Evolutionary conservation across 1,140 invertebrate genomes (phyloP).

Genomic region (Lordiphosa stackelbergi): DNA sequence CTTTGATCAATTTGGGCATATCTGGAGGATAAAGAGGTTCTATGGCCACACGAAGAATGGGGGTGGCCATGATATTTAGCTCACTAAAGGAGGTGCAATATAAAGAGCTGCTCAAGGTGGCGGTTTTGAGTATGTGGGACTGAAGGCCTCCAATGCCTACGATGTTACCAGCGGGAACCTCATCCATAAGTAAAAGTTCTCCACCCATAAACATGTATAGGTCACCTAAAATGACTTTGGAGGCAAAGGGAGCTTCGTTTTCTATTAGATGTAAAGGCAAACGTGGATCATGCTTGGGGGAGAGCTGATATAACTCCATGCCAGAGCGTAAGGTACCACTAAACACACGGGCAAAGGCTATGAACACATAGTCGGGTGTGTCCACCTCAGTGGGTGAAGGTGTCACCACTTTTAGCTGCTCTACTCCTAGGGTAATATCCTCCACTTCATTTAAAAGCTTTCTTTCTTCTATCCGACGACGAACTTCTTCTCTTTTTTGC

Average conservation of each 20-base stretch:
- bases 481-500: constrained; percentile 83
- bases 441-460: constrained; percentile 34
- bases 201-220: constrained; percentile 96
- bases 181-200: constrained; percentile 88
- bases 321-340: constrained; percentile 90
- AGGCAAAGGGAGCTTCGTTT: constrained; percentile 78
- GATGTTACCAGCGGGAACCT: constrained; percentile 93
- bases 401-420: constrained; percentile 51
- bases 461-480: constrained; percentile 81
- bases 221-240: constrained; percentile 81
- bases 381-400: too few relatives aligned
- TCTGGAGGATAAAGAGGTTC: constrained; percentile 91
- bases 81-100: constrained; percentile 94
- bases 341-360: constrained; percentile 96
- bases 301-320: constrained; percentile 89
- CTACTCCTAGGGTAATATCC: constrained; percentile 78
- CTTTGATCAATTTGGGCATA: constrained; percentile 88
- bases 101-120: constrained; percentile 90
- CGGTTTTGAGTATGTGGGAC: constrained; percentile 92
- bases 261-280: constrained; percentile 54
- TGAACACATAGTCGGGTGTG: constrained; percentile 82
- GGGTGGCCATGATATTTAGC: constrained; percentile 86
- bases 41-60: constrained; percentile 96
- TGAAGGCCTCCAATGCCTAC: constrained; percentile 93
- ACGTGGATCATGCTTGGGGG: constrained; percentile 93